Conservation (phyloP, 2,797 vertebrate species). For the Microctenopoma stevenorrisi region DNA sequence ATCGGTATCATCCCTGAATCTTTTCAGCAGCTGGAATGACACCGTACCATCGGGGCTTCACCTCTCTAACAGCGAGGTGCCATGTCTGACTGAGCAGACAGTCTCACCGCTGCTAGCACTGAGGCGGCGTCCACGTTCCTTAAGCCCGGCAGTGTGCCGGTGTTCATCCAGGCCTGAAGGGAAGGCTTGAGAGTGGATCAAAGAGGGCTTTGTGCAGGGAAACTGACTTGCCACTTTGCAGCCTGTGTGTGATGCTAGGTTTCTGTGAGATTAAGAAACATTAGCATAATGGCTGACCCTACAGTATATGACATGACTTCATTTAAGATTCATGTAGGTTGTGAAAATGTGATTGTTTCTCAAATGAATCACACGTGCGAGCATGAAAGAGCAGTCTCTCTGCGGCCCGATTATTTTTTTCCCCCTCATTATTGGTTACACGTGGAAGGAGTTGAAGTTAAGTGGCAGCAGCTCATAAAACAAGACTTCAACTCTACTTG, state of each 20-base stretch:
- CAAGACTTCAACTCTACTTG: slow-evolving; percentile 1
- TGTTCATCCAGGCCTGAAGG: slow-evolving; percentile 49
- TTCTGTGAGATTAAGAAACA: slow-evolving; percentile 33
- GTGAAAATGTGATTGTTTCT: slow-evolving; percentile 8
- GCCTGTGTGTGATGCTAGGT: slow-evolving; percentile 34
- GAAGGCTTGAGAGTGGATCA: slow-evolving; percentile 59
- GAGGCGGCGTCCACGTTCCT: slow-evolving; percentile 46
- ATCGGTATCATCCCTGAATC: slow-evolving; percentile 25
- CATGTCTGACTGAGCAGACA: slow-evolving; percentile 59
- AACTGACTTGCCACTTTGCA: slow-evolving; percentile 35
- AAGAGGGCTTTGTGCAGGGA: slow-evolving; percentile 67
- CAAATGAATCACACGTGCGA: slow-evolving; percentile 31
- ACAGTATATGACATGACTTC: slow-evolving; percentile 17
- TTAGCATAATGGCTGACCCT: slow-evolving; percentile 46
- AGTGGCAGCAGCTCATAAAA: slow-evolving; percentile 3
- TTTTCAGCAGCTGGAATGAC: slow-evolving; percentile 15
- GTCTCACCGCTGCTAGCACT: slow-evolving; percentile 36
- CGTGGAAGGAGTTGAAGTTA: slow-evolving; percentile 16
- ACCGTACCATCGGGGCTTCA: slow-evolving; percentile 18
- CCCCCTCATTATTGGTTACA: slow-evolving; percentile 14
- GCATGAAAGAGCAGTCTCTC: slow-evolving; percentile 4
- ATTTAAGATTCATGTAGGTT: slow-evolving; percentile 18
- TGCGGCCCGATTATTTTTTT: slow-evolving; percentile 17
- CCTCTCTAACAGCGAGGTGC: slow-evolving; percentile 60
- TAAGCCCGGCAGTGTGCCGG: slow-evolving; percentile 32